A percentile compares a stretch with the other conserved stretches of the same genome.
Evolutionary conservation across 2,113 vertebrate genomes (phyloP).

Genomic region (Eolophus roseicapilla): DNA sequence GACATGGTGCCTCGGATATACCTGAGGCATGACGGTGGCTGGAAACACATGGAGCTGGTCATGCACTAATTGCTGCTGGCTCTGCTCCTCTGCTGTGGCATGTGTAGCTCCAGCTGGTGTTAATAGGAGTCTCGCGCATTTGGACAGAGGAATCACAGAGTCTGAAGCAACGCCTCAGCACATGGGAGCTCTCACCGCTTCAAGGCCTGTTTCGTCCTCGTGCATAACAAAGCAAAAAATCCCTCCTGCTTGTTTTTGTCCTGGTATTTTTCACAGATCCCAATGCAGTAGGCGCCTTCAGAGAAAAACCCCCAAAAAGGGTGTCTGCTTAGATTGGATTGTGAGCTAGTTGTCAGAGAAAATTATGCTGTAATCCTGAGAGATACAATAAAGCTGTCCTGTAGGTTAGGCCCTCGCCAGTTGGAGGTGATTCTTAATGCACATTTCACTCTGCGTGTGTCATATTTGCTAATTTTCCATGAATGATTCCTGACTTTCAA

Average conservation of each 20-base stretch:
- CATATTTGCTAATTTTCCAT: constrained; percentile 47
- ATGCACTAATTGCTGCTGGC: background rate
- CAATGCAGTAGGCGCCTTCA: background rate
- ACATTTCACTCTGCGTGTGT: background rate
- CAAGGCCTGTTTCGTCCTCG: background rate
- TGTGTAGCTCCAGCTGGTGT: background rate
- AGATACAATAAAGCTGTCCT: constrained; percentile 49
- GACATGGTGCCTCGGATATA: accelerated
- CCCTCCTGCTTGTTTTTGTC: background rate
- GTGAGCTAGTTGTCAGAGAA: constrained; percentile 3
- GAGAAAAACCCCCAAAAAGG: background rate
- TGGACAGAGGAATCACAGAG: background rate
- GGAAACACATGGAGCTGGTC: background rate
- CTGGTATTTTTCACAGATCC: background rate
- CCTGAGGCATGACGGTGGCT: background rate
- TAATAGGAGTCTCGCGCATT: background rate
- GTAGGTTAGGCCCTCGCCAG: background rate
- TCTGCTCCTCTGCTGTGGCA: background rate
- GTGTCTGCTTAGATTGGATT: background rate
- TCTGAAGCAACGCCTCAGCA: background rate
- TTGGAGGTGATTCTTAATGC: constrained; percentile 4
- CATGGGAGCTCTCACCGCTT: background rate
- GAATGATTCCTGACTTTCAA: constrained; percentile 58
- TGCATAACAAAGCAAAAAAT: background rate
- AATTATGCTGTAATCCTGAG: constrained; percentile 24